Evolutionary conservation across 2,888 invertebrate species (phyloP).

Genomic region (Drosophila suboccidentalis): DNA sequence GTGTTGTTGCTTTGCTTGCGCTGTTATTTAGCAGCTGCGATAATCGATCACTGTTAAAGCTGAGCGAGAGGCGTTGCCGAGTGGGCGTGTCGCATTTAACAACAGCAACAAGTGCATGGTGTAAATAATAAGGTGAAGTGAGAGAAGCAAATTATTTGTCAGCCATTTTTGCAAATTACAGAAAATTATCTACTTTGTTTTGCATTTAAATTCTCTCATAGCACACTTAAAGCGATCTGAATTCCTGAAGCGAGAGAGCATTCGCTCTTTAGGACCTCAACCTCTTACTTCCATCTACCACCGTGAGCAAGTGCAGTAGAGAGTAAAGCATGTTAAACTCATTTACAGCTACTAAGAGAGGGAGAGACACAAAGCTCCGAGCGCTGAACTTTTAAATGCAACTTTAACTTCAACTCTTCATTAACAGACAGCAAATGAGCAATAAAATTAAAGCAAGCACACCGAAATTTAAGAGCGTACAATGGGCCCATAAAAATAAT

Average conservation of each 20-base stretch:
- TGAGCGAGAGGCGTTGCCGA: slow-evolving; percentile 29
- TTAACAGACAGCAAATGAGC: slow-evolving; percentile 54
- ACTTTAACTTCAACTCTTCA: slow-evolving; percentile 15
- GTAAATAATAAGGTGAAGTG: not conserved
- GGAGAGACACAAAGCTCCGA: not conserved
- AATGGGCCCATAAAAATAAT: slow-evolving; percentile 66
- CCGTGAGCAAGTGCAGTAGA: slow-evolving; percentile 11
- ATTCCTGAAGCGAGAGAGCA: not conserved
- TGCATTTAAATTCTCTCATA: not conserved
- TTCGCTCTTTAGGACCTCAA: not conserved
- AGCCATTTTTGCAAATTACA: not conserved
- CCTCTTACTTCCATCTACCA: not conserved
- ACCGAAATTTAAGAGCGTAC: slow-evolving; percentile 45
- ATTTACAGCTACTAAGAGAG: slow-evolving; percentile 4
- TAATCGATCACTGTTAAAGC: slow-evolving; percentile 51
- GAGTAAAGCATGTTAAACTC: slow-evolving; percentile 35
- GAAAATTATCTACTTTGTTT: not conserved
- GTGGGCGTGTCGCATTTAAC: slow-evolving; percentile 41
- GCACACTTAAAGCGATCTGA: not conserved
- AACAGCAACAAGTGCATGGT: slow-evolving; percentile 14
- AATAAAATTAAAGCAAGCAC: slow-evolving; percentile 71
- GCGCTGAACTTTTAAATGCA: slow-evolving; percentile 37
- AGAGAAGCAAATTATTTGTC: not conserved
- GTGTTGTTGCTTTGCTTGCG: slow-evolving; percentile 20
- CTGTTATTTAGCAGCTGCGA: slow-evolving; percentile 45